Conservation (phyloP, 2,113 vertebrate genomes). For the Scomber scombrus region DNA sequence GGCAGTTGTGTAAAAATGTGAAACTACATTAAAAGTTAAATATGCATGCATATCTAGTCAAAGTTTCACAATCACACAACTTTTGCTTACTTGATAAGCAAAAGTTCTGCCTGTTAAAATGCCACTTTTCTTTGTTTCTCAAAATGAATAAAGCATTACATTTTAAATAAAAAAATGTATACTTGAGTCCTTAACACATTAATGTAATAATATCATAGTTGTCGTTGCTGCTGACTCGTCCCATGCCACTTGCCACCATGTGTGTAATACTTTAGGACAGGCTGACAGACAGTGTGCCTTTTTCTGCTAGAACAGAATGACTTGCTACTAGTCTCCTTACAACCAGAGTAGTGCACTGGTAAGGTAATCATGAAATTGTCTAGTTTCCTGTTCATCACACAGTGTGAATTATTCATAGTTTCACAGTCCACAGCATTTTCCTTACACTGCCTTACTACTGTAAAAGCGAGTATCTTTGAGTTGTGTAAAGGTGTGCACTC, state of each 20-base stretch:
- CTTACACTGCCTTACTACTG: constrained; percentile 4
- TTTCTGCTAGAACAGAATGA: background rate
- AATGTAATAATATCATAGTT: background rate
- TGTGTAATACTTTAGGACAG: background rate
- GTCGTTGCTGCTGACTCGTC: too few species aligned
- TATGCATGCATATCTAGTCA: background rate
- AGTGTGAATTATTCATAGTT: constrained; percentile 41
- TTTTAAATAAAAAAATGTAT: background rate
- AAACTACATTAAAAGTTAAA: constrained; percentile 1
- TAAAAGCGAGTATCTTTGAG: background rate
- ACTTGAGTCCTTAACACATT: background rate
- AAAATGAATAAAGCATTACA: background rate
- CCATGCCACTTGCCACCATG: too few species aligned
- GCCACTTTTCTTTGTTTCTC: constrained; percentile 14
- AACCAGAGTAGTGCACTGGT: background rate
- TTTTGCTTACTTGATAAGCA: constrained; percentile 3
- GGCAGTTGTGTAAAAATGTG: background rate
- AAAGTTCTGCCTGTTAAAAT: constrained; percentile 12
- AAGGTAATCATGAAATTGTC: constrained; percentile 14
- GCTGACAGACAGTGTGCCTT: background rate
- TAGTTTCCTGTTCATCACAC: constrained; percentile 13
- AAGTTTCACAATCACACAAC: constrained; percentile 7
- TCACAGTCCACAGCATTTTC: constrained; percentile 21
- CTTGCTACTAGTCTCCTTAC: constrained; percentile 13
- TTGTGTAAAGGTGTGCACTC: constrained; percentile 25